These are phyloP conservation scores for Sympetrum striolatum DNA, from an alignment of 2,888 invertebrate genomes.

Conservation along the genomic window DNA sequence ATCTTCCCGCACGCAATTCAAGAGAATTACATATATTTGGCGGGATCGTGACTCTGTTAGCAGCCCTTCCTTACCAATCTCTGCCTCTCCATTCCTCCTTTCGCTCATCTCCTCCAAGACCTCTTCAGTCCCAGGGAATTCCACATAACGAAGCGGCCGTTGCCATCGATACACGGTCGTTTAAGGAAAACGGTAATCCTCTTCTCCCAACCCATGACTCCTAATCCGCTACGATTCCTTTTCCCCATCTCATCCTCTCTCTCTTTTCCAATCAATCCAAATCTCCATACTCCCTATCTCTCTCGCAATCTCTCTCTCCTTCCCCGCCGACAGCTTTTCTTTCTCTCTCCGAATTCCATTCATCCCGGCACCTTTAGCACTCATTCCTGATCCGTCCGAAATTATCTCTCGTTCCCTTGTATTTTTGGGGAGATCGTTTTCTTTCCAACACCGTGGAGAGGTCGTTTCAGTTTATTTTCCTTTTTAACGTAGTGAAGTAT, in stretches of 20 bases:
- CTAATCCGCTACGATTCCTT: neutral
- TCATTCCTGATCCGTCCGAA: neutral
- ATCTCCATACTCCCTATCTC: neutral
- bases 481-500: too few relatives aligned
- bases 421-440: neutral
- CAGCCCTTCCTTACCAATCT: too few relatives aligned
- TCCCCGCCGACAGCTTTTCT: neutral
- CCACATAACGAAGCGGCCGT: neutral
- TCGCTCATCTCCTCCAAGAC: neutral
- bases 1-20: too few relatives aligned
- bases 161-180: neutral
- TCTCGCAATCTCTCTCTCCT: neutral
- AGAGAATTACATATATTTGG: too few relatives aligned
- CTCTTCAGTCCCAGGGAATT: neutral
- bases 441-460: too few relatives aligned
- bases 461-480: too few relatives aligned
- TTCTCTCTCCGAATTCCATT: neutral
- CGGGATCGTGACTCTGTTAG: too few relatives aligned
- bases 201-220: neutral
- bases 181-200: neutral
- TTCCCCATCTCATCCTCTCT: neutral
- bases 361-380: neutral
- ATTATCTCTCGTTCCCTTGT: neutral
- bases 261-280: neutral
- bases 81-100: neutral